Conservation (phyloP, 2,797 vertebrate genomes). For the Glyptemys insculpta region DNA sequence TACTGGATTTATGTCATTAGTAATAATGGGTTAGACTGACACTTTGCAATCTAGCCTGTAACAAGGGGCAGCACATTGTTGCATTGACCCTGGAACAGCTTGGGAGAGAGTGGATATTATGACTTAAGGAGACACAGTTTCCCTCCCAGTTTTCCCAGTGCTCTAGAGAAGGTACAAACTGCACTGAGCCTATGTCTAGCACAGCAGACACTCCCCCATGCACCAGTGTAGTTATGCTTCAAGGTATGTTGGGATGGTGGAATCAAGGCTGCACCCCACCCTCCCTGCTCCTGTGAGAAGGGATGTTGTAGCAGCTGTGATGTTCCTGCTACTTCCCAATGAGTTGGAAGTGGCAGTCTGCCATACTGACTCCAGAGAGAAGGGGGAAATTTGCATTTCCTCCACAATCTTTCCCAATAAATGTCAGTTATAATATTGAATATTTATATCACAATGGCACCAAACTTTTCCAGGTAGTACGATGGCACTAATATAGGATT, state of each 20-base stretch:
- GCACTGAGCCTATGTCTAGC: not conserved
- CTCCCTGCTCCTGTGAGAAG: not conserved
- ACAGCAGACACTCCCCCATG: not conserved
- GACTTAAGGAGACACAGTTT: not conserved
- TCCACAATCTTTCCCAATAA: fast-evolving
- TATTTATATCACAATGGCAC: not conserved
- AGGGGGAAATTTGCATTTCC: not conserved
- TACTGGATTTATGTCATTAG: not conserved
- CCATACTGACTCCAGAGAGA: not conserved
- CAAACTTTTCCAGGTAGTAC: not conserved
- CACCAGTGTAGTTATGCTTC: not conserved
- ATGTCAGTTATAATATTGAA: not conserved
- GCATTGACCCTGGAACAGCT: not conserved
- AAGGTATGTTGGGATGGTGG: not conserved
- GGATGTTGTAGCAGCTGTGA: not conserved
- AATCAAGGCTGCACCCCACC: not conserved
- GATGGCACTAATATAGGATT: not conserved
- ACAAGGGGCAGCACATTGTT: not conserved
- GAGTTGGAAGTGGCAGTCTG: not conserved
- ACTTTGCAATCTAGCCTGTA: not conserved
- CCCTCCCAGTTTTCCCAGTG: not conserved
- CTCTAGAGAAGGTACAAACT: not conserved
- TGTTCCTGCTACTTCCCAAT: not conserved
- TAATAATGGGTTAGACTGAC: not conserved
- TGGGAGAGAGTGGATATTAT: not conserved